Base-by-base conservation (phyloP, 2,888 invertebrate species). In the Macaria notata region DNA sequence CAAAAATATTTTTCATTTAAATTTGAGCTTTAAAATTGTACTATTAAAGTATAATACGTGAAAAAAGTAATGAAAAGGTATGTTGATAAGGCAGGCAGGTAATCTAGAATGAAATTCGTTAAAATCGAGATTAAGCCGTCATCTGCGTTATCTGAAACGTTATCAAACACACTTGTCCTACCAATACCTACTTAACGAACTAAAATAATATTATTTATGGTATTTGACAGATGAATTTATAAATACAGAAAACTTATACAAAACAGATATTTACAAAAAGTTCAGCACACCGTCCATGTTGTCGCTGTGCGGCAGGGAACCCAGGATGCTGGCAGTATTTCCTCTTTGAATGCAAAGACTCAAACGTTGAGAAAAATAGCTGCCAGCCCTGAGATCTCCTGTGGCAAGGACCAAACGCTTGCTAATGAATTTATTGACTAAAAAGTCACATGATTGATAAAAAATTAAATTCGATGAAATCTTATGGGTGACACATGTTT, bases 71-170 rank as follows among this genome's bases (percentile, higher is more conserved):
- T 42, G 46, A 46, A 60, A 57, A 54, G 51, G 42, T 42, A 60
- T 66, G 46, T 54, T 61, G 68, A 64, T 69, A 75, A 75, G 71
- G 66, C 74, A 73, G 73, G 74, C 67, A 63, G 66, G 68, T 75
- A 79, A 83, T 81, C 78, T 83, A 78, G 72, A 80, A 77, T 83
- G 75, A 86, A 85, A 84, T 84, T 89, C 79, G 84, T 88, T 89
- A 87, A 88, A 85, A 86, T 69, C 75, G 79, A 89, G 89, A 91
- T 90, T 89, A 89, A 86, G 84, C 85, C 88, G 83, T 89, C 89
- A 86, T 89, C 88, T 86, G 68, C 61, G 86, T 86, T 89, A 90
- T 90, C 88, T 83, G 39, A 46, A 68, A 61, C 68, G 76, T 83
- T 88, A 89, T 88, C 87, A 78, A 66, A 71, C 70, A 81, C 83